phyloP scores from a whole-genome alignment of 64 coral and sea anemone genomes.

The Actinia equina region DNA sequence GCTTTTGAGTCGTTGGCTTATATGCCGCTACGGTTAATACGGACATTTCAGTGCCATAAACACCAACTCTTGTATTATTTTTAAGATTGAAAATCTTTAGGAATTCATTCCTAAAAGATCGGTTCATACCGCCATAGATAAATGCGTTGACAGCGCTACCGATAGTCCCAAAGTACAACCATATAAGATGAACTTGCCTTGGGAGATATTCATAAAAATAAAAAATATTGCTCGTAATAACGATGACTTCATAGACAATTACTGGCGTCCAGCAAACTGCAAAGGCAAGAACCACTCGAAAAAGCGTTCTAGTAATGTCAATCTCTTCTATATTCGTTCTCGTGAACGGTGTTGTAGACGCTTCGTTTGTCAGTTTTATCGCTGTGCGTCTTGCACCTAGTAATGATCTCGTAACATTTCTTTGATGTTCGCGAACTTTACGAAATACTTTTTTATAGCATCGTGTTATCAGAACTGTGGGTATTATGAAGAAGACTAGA shows the following conservation, averaged over 20 bases:
- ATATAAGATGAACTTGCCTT: slow-evolving; percentile 44
- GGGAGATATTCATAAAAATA: not conserved
- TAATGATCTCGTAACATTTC: slow-evolving; percentile 17
- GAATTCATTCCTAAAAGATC: slow-evolving; percentile 56
- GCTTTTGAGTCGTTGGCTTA: not conserved
- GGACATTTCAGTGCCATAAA: not conserved
- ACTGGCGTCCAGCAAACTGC: slow-evolving; percentile 57
- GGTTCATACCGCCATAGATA: slow-evolving; percentile 71
- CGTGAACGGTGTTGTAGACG: not conserved
- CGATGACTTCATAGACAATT: slow-evolving; percentile 39
- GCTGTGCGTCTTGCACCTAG: not conserved
- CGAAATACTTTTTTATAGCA: slow-evolving; percentile 9
- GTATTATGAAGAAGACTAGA: slow-evolving; percentile 15
- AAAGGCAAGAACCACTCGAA: slow-evolving; percentile 46
- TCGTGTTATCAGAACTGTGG: not conserved
- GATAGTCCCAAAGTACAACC: slow-evolving; percentile 35
- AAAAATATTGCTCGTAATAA: slow-evolving; percentile 18
- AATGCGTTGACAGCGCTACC: slow-evolving; percentile 62
- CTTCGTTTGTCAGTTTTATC: not conserved
- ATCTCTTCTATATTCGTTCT: slow-evolving; percentile 33
- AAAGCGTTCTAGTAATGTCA: slow-evolving; percentile 45
- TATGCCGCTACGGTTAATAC: not conserved
- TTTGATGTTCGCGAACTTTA: not conserved
- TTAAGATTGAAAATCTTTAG: slow-evolving; percentile 47
- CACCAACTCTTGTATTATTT: slow-evolving; percentile 1